These are phyloP conservation scores for Pachydiplax longipennis DNA, from an alignment of 2,888 invertebrate genomes.

Conservation along the genomic window DNA sequence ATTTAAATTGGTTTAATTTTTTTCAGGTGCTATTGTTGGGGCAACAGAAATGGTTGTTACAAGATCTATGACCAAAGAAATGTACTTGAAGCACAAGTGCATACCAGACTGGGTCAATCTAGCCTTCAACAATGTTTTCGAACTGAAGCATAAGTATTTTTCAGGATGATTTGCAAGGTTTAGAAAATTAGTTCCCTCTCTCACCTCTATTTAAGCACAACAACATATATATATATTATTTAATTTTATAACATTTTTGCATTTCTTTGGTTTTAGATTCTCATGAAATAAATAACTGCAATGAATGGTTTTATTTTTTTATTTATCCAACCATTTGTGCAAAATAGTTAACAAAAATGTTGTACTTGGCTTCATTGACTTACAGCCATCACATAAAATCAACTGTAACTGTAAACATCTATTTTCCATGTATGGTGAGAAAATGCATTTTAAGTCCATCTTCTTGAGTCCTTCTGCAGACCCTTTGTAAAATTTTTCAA, in stretches of 20 bases:
- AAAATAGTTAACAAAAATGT: neutral
- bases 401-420: neutral
- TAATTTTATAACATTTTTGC: neutral
- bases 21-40: constrained; percentile 76
- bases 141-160: constrained; percentile 27
- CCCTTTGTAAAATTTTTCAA: neutral
- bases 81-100: constrained; percentile 71
- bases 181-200: neutral
- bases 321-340: neutral
- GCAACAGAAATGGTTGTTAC: constrained; percentile 75
- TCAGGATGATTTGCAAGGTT: neutral
- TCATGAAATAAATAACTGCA: neutral
- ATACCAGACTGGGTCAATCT: constrained; percentile 85
- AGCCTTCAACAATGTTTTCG: constrained; percentile 63
- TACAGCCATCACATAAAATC: neutral
- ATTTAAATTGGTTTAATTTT: constrained; percentile 53
- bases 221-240: neutral
- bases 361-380: neutral
- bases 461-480: neutral
- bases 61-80: constrained; percentile 77
- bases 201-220: neutral
- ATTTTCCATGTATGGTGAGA: neutral
- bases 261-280: neutral
- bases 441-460: neutral
- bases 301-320: neutral